These are phyloP conservation scores for cattle (Bos taurus) DNA, from an alignment of 2,113 vertebrate species.

Conservation along the genomic window DNA sequence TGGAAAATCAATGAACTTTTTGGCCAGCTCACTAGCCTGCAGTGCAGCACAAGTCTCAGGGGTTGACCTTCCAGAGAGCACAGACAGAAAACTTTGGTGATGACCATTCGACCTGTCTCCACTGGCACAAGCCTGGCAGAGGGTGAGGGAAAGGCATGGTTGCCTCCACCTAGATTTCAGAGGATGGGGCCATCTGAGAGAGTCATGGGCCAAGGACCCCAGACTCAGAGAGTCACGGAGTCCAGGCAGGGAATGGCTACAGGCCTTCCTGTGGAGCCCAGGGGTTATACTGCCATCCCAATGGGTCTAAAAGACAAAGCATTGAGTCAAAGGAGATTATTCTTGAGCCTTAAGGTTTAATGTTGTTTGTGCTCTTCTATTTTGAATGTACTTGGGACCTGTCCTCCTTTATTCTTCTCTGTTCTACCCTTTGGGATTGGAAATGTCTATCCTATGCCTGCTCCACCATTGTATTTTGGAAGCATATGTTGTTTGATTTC, in stretches of 20 bases:
- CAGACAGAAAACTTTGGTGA: background rate
- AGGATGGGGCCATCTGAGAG: background rate
- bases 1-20: background rate
- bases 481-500: background rate
- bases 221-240: background rate
- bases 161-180: background rate
- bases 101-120: background rate
- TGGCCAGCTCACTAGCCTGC: background rate
- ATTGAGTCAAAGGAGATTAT: background rate
- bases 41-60: background rate
- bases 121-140: background rate
- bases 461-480: background rate
- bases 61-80: background rate
- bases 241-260: background rate
- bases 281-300: background rate
- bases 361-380: background rate
- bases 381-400: background rate
- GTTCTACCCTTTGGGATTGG: background rate
- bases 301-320: background rate
- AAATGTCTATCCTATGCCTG: background rate
- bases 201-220: background rate
- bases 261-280: background rate
- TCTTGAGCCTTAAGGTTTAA: background rate
- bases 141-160: background rate
- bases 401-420: background rate